phyloP scores from a whole-genome alignment of 2,797 vertebrate genomes.

The Muscicapa comitata region DNA sequence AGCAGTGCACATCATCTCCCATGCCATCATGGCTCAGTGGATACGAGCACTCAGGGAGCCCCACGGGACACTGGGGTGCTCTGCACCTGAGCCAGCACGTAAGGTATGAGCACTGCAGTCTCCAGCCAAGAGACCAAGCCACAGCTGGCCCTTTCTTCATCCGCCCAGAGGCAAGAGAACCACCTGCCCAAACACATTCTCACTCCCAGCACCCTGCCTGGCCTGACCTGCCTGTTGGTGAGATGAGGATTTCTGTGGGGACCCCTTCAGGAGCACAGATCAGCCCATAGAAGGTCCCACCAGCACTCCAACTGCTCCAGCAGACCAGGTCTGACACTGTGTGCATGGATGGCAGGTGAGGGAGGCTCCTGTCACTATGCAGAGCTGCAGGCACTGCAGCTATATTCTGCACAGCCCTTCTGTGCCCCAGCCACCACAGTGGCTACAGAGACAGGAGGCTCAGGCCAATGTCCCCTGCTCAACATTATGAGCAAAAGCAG shows the following conservation, averaged over 20 bases:
- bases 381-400: neutral
- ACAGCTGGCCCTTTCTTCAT: neutral
- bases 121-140: neutral
- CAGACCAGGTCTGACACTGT: neutral
- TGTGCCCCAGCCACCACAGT: neutral
- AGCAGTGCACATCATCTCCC: neutral
- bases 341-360: accelerated
- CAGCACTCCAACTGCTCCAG: neutral
- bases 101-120: neutral
- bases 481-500: neutral
- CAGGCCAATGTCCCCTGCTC: neutral
- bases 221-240: neutral
- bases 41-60: neutral
- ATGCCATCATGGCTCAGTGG: neutral
- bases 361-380: neutral
- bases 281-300: neutral
- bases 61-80: accelerated
- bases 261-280: neutral
- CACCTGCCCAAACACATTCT: neutral
- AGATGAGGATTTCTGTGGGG: neutral
- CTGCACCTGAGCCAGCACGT: neutral
- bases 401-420: accelerated
- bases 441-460: neutral
- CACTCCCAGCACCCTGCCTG: neutral
- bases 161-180: neutral